phyloP scores from a whole-genome alignment of 2,888 invertebrate genomes.

The Tenodera sinensis region DNA sequence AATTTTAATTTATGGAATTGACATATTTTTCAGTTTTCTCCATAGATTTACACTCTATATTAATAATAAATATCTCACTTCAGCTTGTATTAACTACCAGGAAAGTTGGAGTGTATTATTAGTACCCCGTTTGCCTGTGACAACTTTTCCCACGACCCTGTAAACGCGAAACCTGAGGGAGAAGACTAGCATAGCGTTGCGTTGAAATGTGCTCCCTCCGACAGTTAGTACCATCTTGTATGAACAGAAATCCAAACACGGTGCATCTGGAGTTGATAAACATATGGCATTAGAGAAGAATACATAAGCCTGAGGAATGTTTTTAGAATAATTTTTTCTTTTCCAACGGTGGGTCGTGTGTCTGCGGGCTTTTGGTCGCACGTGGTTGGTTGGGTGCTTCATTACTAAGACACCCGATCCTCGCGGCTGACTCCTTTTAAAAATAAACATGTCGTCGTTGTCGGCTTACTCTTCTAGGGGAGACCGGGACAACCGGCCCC shows the following conservation, averaged over 20 bases:
- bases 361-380: neutral
- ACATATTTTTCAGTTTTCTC: too few species aligned
- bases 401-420: neutral
- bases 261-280: slow-evolving; percentile 15
- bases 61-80: too few species aligned
- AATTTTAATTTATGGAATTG: too few species aligned
- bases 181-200: neutral
- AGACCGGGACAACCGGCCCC: neutral
- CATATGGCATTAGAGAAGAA: slow-evolving; percentile 11
- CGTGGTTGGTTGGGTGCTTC: neutral
- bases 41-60: too few species aligned
- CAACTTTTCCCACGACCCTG: neutral
- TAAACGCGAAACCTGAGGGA: neutral
- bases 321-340: slow-evolving; percentile 7
- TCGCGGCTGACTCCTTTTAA: neutral
- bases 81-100: too few species aligned
- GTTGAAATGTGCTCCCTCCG: too few species aligned
- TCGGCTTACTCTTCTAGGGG: neutral
- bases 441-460: neutral
- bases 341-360: neutral
- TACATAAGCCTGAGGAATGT: slow-evolving; percentile 7
- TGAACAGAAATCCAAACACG: neutral
- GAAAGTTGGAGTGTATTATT: too few species aligned
- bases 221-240: neutral
- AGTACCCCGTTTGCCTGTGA: neutral